Base-by-base conservation (phyloP, 2,113 vertebrate genomes). In the Coryphaenoides rupestris region DNA sequence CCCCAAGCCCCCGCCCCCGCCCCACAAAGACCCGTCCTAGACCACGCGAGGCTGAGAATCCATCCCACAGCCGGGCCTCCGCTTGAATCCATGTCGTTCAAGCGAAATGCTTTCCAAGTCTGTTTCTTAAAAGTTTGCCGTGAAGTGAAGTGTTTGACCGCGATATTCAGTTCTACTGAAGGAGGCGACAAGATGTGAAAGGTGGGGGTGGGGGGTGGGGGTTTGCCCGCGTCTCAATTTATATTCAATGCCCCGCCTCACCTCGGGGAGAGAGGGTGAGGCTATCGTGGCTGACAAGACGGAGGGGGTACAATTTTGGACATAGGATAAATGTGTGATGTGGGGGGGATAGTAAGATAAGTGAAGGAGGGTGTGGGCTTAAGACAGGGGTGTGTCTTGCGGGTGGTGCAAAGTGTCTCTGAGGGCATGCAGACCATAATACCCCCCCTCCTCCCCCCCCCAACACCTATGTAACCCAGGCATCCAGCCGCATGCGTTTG, bases 401-500 rank as follows among this genome's bases (percentile, higher is more conserved):
- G 63, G 28, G 56, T 73, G 70, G 71, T 67, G 60, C 55, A 59
- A 71, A 60, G 72, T 60, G 64, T 63, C 76, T 73, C 69, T 82
- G 47, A 24, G 56, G 49, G 62, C 47, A 56, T 60, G 19, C 55
- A 52, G 55, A 58, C 33, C 9, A 19, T 40, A n/a, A 26, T 28
- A n/a, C n/a, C n/a, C n/a, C n/a, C n/a, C 0, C 24, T 4, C 24
- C 24, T 1, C 0, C 1, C 33, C 33, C n/a, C n/a, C n/a, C n/a
- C n/a, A n/a, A n/a, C n/a, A 13, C 33, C 89, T 94, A 98, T 93
- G 95, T 95, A 77, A 95, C 95, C 95, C 96, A 98, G 83, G 94
- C 75, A 76, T 98, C 96, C 76, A 98, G 83, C 75, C 95, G 93
- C 94, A 97, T 92, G 86, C 95, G 94, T 80, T 98, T 98, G 69